Evolutionary conservation across 2,113 vertebrate genomes (phyloP).

Genomic region (Ceuthmochares aereus): DNA sequence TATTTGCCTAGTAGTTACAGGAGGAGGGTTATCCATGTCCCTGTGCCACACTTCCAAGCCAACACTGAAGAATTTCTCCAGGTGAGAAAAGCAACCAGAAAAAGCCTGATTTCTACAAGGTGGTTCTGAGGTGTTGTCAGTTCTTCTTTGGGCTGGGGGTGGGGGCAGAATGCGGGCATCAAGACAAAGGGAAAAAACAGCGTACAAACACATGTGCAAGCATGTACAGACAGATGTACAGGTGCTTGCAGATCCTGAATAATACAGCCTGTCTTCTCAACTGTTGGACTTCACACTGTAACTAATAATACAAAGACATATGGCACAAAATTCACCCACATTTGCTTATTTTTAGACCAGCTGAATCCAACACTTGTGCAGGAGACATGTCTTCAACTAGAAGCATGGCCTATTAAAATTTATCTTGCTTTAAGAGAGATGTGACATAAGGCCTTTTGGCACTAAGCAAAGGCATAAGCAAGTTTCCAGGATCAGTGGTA

Average conservation of each 20-base stretch:
- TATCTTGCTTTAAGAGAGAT: slow-evolving; percentile 26
- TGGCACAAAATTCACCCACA: slow-evolving; percentile 73
- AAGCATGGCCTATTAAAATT: neutral
- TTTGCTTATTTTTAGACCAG: slow-evolving; percentile 25
- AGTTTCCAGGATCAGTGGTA: slow-evolving; percentile 8
- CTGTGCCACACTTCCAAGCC: neutral
- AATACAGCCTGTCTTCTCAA: neutral
- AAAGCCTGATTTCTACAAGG: neutral
- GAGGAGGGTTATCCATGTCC: slow-evolving; percentile 5
- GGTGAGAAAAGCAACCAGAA: neutral
- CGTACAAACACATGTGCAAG: rapidly evolving
- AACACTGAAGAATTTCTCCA: neutral
- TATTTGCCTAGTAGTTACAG: slow-evolving; percentile 2
- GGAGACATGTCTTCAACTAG: neutral
- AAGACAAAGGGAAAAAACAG: neutral
- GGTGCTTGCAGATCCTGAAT: neutral
- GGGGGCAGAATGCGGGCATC: neutral
- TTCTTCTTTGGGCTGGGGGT: neutral
- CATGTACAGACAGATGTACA: too few relatives aligned
- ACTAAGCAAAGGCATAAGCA: slow-evolving; percentile 67
- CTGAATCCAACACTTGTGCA: slow-evolving; percentile 23
- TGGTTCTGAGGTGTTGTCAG: slow-evolving; percentile 9
- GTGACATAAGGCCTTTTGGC: slow-evolving; percentile 77
- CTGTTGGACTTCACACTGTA: neutral
- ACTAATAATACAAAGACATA: slow-evolving; percentile 34